These are phyloP conservation scores for Cryptus armator DNA, from an alignment of 2,888 invertebrate species.

Conservation along the genomic window DNA sequence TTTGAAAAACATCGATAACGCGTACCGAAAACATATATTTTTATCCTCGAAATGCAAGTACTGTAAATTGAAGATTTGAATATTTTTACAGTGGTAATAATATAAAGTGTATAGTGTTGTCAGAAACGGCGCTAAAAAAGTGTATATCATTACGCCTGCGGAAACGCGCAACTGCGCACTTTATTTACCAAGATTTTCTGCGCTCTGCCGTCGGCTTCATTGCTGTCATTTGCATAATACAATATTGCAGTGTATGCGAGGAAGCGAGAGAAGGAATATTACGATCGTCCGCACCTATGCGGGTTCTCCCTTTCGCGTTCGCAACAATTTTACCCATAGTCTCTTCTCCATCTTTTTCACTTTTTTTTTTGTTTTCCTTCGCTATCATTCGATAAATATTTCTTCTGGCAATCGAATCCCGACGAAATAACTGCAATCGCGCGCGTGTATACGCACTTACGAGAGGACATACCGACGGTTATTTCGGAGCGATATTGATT, in stretches of 20 bases:
- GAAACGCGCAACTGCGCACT: slow-evolving; percentile 29
- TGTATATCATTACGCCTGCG: slow-evolving; percentile 32
- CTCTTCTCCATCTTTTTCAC: slow-evolving; percentile 12
- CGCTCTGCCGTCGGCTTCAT: slow-evolving; percentile 70
- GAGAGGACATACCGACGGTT: neutral
- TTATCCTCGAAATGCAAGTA: too few species aligned
- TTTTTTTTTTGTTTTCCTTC: slow-evolving; percentile 32
- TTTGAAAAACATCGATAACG: too few species aligned
- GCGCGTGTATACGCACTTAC: neutral
- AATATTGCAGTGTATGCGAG: slow-evolving; percentile 69
- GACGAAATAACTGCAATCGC: neutral
- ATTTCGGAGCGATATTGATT: slow-evolving; percentile 49
- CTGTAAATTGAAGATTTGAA: too few species aligned
- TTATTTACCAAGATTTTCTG: slow-evolving; percentile 42
- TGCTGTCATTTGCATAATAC: slow-evolving; percentile 74
- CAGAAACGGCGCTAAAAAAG: slow-evolving; percentile 15
- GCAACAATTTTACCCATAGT: slow-evolving; percentile 1
- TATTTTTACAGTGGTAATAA: too few species aligned
- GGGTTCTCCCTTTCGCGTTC: slow-evolving; percentile 41
- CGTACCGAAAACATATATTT: too few species aligned
- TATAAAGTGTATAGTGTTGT: neutral
- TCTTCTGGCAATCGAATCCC: slow-evolving; percentile 26
- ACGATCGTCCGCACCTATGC: slow-evolving; percentile 67
- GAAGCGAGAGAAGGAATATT: slow-evolving; percentile 46
- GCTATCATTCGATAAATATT: slow-evolving; percentile 44